These are phyloP conservation scores for Drosophila pandora DNA, from an alignment of 1,140 invertebrate genomes.

Conservation along the genomic window DNA sequence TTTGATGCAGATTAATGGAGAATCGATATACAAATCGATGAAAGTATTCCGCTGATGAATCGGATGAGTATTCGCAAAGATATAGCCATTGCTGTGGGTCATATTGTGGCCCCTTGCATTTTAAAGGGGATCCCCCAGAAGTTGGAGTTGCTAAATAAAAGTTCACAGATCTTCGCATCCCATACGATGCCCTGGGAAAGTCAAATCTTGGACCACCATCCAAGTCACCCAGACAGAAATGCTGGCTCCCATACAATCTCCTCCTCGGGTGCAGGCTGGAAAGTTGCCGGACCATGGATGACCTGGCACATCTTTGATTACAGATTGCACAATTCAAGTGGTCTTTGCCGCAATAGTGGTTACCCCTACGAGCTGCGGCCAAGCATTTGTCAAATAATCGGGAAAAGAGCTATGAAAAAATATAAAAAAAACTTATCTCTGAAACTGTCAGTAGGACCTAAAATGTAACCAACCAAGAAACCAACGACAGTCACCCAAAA, in stretches of 20 bases:
- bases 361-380: slow-evolving; percentile 2
- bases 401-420: slow-evolving; percentile 7
- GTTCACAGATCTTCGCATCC: slow-evolving; percentile 3
- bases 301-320: slow-evolving; percentile 60
- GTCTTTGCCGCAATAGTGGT: background rate
- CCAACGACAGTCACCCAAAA: slow-evolving; percentile 25
- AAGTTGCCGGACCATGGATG: slow-evolving; percentile 47
- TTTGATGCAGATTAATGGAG: too few species aligned
- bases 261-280: slow-evolving; percentile 9
- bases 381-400: slow-evolving; percentile 43
- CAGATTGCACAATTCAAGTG: slow-evolving; percentile 44
- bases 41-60: too few species aligned
- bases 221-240: slow-evolving; percentile 4
- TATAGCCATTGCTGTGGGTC: too few species aligned
- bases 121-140: too few species aligned
- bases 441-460: slow-evolving; percentile 57
- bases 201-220: slow-evolving; percentile 33
- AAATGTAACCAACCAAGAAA: slow-evolving; percentile 56
- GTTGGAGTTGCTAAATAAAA: background rate
- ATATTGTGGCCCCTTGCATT: too few species aligned
- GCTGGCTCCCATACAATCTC: slow-evolving; percentile 8
- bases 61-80: too few species aligned
- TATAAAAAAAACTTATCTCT: slow-evolving; percentile 18
- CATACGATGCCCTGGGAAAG: slow-evolving; percentile 37
- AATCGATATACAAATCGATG: too few species aligned